A percentile compares a stretch with the other conserved stretches of the same genome.
These are phyloP conservation scores for Tachysurus fulvidraco DNA, from an alignment of 2,113 vertebrate species.

Conservation along the genomic window DNA sequence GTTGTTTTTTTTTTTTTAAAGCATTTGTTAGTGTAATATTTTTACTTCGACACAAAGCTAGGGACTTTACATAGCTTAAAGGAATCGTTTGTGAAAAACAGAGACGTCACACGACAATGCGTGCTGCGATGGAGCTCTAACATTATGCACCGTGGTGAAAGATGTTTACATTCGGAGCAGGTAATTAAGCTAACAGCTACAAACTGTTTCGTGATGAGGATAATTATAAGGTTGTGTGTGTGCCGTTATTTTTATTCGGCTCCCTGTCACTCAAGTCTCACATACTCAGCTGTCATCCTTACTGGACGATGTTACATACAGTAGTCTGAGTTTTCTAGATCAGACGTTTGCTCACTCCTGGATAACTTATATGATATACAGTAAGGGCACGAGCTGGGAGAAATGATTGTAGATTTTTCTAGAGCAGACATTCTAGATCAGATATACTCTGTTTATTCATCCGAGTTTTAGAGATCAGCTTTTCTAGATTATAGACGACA, in stretches of 20 bases:
- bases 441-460: too few relatives aligned
- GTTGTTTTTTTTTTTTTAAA: not conserved
- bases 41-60: not conserved
- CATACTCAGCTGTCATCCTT: not conserved
- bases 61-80: not conserved
- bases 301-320: not conserved
- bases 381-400: not conserved
- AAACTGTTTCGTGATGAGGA: not conserved
- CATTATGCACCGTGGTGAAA: not conserved
- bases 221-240: not conserved
- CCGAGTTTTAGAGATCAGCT: too few relatives aligned
- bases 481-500: too few relatives aligned
- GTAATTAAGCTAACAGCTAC: not conserved
- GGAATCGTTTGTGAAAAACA: not conserved
- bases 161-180: not conserved
- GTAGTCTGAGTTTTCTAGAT: not conserved
- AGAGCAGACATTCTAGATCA: too few relatives aligned
- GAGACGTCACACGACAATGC: not conserved
- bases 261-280: not conserved
- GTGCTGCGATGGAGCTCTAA: not conserved
- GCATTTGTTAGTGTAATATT: not conserved
- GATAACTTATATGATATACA: not conserved
- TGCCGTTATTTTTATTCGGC: not conserved
- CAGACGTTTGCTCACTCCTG: not conserved
- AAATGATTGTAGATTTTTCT: too few relatives aligned